Evolutionary conservation across 2,113 vertebrate genomes (phyloP), one percentile per base, ranked within the genome.

Genomic region (Eleginops maclovinus): DNA sequence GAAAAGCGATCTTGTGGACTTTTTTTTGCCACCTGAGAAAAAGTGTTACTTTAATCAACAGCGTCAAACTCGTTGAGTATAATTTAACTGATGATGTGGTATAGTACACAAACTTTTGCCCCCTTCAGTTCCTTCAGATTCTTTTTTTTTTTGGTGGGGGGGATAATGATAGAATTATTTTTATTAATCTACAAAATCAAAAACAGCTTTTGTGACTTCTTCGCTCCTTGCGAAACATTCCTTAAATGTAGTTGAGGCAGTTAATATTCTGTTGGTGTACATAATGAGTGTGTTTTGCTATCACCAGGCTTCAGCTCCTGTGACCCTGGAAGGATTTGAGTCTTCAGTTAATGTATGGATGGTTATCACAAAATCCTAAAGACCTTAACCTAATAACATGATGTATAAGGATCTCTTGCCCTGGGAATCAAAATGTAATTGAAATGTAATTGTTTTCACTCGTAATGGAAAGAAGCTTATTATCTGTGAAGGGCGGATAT

Each of bases 11-110:
- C 21, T 22, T 53, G 22, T 61, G 24, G 26, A 56, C 51, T 63
- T 72, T 58, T 59, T 71, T 74, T 31, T 46, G 41, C 76, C 14
- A 40, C 65, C 60, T 76, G 65, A 49, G 75, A 62, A 71, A 72
- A 81, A 62, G 44, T 80, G 87, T 77, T 44, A 69, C 36, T 80
- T 65, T 72, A 78, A 82, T 75, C 72, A 60, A 59, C 31, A 47
- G 19, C 24, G 62, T 77, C 46, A 81, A 67, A 58, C 16, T 55
- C 36, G 68, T 44, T 68, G 11, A 61, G 47, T 9, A 65, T n/a
- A 44, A 61, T 36, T 44, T 65, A 74, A 56, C 17, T 65, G 43
- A 66, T 72, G 60, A 77, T 16, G 49, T 9, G 17, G 63, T 61
- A n/a, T 2, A 43, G 24, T 31, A 9, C 13, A 46, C 16, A 71